phyloP scores from a whole-genome alignment of 2,888 invertebrate species.

The Erynnis tages region DNA sequence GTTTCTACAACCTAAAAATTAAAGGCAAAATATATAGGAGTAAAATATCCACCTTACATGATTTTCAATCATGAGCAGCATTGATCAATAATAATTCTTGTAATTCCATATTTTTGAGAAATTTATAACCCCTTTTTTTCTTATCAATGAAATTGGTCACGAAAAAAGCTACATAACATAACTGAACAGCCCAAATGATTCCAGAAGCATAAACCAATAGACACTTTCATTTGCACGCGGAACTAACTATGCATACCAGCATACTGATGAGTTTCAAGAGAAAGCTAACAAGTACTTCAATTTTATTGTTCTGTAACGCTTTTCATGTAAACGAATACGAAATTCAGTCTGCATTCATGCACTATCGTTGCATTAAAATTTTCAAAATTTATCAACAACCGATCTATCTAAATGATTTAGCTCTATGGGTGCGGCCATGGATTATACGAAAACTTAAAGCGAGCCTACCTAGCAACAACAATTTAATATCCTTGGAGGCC shows the following conservation, averaged over 20 bases:
- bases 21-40: no score
- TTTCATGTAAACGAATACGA: slow-evolving; percentile 1
- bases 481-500: slow-evolving; percentile 99
- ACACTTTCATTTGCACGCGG: slow-evolving; percentile 66
- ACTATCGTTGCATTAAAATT: background rate
- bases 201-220: slow-evolving; percentile 40
- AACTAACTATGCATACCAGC: slow-evolving; percentile 57
- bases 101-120: no score
- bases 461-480: slow-evolving; percentile 94
- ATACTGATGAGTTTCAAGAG: slow-evolving; percentile 65
- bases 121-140: no score
- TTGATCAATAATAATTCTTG: no score
- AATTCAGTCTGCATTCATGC: background rate
- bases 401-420: slow-evolving; percentile 31
- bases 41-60: no score
- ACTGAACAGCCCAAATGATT: slow-evolving; percentile 7
- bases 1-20: no score
- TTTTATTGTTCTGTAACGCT: slow-evolving; percentile 27
- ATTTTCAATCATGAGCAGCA: no score
- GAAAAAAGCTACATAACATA: background rate
- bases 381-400: slow-evolving; percentile 13
- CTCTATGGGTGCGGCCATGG: slow-evolving; percentile 68
- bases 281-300: slow-evolving; percentile 48
- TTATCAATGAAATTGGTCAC: background rate
- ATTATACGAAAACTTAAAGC: slow-evolving; percentile 16